Evolutionary conservation across 1,140 invertebrate species (phyloP), one percentile per base, ranked within the genome.

Genomic region (Gryon sp.): DNA sequence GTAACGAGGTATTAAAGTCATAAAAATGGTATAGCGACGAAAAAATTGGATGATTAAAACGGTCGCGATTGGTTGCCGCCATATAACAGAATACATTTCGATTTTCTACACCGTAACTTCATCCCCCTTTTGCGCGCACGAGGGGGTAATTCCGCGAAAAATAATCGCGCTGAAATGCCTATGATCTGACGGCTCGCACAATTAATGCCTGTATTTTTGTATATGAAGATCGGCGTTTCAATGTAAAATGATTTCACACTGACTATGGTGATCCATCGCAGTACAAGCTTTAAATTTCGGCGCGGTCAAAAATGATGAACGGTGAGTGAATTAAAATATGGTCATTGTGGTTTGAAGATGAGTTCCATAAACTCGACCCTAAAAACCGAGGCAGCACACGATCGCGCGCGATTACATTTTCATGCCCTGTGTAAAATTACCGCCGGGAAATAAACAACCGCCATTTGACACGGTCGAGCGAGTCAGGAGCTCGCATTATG

Each of bases 391-490:
- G 45, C 52, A n/a, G 59, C 24, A 41, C 18, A 30, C 26, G 48
- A 46, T 48, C n/a, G n/a, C 50, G 57, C 32, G 68, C 63, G 48
- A 60, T 80, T 79, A 57, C 57, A 76, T 52, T 78, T 74, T 76
- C 63, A 59, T 68, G 53, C 48, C 41, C 46, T 32, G 30, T 34
- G 55, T 74, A 70, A 76, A 80, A 80, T 80, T 69, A 73, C 53
- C 59, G 34, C 9, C 52, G 43, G 55, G 26, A 59, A 79, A 81
- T 80, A 81, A 82, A 81, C 70, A 70, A 80, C 50, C 53, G 57
- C 68, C 75, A 80, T 78, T 80, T 76, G 76, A 81, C 60, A 76
- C 65, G 78, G 53, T 24, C 52, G 75, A 69, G 55, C 38, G 72
- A 78, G 43, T 41, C 55, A 50, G 14, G 53, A 63, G 57, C 43